These are phyloP conservation scores for Pristionchus arcanus DNA, from an alignment of 2,888 invertebrate species.

Conservation along the genomic window DNA sequence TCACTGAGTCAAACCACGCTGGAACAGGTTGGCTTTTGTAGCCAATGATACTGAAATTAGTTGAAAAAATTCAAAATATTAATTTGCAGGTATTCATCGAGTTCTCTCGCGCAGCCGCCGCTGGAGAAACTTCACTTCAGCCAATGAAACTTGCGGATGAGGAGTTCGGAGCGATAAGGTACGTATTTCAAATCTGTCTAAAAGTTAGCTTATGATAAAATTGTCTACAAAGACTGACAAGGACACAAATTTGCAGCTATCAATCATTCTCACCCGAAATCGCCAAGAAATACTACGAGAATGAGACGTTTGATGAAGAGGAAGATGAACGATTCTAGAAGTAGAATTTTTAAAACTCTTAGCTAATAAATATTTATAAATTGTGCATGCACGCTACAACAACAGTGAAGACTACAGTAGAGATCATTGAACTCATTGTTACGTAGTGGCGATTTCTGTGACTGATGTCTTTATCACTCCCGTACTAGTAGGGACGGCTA, in stretches of 20 bases:
- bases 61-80: background rate
- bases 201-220: background rate
- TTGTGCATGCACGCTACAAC: too few species aligned
- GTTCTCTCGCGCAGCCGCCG: constrained; percentile 58
- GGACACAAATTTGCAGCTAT: background rate
- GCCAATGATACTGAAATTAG: background rate
- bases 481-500: background rate
- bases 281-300: constrained; percentile 32
- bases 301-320: background rate
- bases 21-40: constrained; percentile 84
- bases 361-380: too few species aligned
- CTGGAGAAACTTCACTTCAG: background rate
- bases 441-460: background rate
- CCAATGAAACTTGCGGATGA: background rate
- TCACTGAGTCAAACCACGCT: constrained; percentile 88
- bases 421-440: background rate
- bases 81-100: constrained; percentile 64
- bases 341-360: background rate
- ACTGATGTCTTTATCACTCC: background rate
- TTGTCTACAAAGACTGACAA: too few species aligned
- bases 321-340: constrained; percentile 36
- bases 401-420: background rate
- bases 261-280: background rate
- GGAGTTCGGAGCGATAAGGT: background rate
- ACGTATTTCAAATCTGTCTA: background rate